Evolutionary conservation across 2,797 vertebrate species (phyloP).

Genomic region (Nannoperca obscura): DNA sequence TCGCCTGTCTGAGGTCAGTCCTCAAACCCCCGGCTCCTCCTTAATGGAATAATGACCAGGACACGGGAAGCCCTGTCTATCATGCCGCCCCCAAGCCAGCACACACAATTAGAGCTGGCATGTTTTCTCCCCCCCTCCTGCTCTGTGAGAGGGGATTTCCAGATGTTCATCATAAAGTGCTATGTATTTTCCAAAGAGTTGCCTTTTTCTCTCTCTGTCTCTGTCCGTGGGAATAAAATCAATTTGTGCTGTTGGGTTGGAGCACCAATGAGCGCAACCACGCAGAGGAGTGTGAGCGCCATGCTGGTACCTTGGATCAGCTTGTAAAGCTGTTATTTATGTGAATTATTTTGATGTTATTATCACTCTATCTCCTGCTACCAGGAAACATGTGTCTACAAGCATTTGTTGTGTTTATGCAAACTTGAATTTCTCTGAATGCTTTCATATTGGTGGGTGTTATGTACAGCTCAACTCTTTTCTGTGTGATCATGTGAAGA

Average conservation of each 20-base stretch:
- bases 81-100: constrained; percentile 42
- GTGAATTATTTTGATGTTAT: constrained; percentile 65
- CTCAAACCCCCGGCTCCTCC: constrained; percentile 21
- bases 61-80: constrained; percentile 44
- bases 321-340: constrained; percentile 68
- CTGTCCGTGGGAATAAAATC: constrained; percentile 67
- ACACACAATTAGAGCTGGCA: constrained; percentile 55
- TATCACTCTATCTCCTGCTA: constrained; percentile 44
- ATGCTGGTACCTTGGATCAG: constrained; percentile 66
- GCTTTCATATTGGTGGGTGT: constrained; percentile 5
- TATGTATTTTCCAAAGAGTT: constrained; percentile 62
- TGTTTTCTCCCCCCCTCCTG: constrained; percentile 58
- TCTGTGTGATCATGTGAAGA: constrained; percentile 49
- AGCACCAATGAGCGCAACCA: constrained; percentile 61
- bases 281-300: constrained; percentile 57
- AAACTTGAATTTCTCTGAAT: constrained; percentile 23
- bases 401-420: constrained; percentile 42
- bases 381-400: constrained; percentile 35
- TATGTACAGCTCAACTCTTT: not conserved
- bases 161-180: constrained; percentile 78
- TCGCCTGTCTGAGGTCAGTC: constrained; percentile 47
- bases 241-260: constrained; percentile 55
- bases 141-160: constrained; percentile 71
- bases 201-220: constrained; percentile 42
- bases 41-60: constrained; percentile 65